phyloP scores from a whole-genome alignment of 2,888 invertebrate species.

The Chloromyia formosa region DNA sequence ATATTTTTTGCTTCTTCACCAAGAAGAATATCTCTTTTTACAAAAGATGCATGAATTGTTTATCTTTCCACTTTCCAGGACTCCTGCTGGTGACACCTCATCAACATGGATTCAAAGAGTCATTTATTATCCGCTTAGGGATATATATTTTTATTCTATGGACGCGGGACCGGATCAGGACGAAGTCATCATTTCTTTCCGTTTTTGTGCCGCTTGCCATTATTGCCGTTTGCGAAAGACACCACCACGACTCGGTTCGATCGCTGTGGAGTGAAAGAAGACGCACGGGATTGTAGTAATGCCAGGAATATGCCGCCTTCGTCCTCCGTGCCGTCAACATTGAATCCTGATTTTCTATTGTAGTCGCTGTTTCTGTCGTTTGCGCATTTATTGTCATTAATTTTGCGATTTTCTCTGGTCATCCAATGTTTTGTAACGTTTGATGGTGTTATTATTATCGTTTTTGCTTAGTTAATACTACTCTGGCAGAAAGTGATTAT shows the following conservation, averaged over 20 bases:
- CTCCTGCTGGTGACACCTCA: conserved; percentile 42
- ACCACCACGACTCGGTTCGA: too few species aligned
- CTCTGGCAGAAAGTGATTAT: too few species aligned
- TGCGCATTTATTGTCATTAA: conserved; percentile 32
- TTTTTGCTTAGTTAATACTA: too few species aligned
- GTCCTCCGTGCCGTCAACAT: background rate
- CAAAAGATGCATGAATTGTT: conserved; percentile 38
- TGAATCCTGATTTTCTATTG: conserved; percentile 1
- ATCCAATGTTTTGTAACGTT: conserved; percentile 15
- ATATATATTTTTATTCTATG: conserved; percentile 37
- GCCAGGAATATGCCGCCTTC: background rate
- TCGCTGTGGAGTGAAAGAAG: too few species aligned
- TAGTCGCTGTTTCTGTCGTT: conserved; percentile 23
- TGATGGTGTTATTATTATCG: too few species aligned
- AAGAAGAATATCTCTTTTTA: conserved; percentile 1
- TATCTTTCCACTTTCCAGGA: conserved; percentile 40
- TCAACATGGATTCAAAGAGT: conserved; percentile 43
- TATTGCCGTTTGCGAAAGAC: background rate
- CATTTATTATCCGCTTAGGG: conserved; percentile 44
- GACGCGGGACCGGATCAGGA: conserved; percentile 42
- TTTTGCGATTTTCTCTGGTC: conserved; percentile 39
- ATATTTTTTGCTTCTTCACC: too few species aligned
- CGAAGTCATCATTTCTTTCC: conserved; percentile 41
- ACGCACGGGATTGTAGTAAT: too few species aligned
- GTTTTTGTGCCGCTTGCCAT: conserved; percentile 27